Percentiles rank a stretch among this genome's conserved stretches.
phyloP scores from a whole-genome alignment of 2,797 vertebrate species.

The Valencia hispanica region DNA sequence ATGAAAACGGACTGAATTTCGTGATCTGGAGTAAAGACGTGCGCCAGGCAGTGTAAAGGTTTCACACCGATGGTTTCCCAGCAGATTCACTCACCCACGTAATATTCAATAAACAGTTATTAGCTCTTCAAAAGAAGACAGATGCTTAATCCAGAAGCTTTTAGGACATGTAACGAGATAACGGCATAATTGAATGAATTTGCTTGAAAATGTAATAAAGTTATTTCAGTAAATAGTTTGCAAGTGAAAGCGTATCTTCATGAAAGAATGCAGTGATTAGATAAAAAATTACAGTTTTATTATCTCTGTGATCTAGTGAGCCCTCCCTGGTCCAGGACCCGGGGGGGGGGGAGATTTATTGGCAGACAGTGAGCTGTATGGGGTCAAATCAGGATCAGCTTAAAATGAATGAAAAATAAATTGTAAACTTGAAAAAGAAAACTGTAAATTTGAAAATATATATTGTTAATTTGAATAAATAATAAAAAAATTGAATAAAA shows the following conservation, averaged over 20 bases:
- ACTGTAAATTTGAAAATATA: no score
- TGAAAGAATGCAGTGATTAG: slow-evolving; percentile 3
- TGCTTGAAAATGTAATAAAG: slow-evolving; percentile 20
- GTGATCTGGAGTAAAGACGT: no score
- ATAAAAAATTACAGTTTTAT: slow-evolving; percentile 8
- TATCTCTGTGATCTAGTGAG: not conserved
- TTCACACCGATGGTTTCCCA: not conserved
- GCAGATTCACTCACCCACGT: slow-evolving; percentile 12
- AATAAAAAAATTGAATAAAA: no score
- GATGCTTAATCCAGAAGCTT: slow-evolving; percentile 11
- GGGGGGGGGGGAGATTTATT: not conserved
- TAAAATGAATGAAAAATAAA: no score
- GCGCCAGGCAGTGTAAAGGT: not conserved
- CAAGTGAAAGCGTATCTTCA: slow-evolving; percentile 16
- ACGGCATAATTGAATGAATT: slow-evolving; percentile 23
- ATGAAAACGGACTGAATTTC: not conserved
- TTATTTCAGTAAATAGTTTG: slow-evolving; percentile 11
- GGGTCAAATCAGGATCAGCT: no score
- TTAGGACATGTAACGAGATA: slow-evolving; percentile 16
- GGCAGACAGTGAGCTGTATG: not conserved
- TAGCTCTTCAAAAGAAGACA: not conserved
- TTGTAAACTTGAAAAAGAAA: no score
- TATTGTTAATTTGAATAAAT: no score
- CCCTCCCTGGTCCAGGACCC: not conserved
- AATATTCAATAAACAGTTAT: slow-evolving; percentile 8